Conservation (phyloP, 1,140 invertebrate genomes). For the Anastatus disparis region DNA sequence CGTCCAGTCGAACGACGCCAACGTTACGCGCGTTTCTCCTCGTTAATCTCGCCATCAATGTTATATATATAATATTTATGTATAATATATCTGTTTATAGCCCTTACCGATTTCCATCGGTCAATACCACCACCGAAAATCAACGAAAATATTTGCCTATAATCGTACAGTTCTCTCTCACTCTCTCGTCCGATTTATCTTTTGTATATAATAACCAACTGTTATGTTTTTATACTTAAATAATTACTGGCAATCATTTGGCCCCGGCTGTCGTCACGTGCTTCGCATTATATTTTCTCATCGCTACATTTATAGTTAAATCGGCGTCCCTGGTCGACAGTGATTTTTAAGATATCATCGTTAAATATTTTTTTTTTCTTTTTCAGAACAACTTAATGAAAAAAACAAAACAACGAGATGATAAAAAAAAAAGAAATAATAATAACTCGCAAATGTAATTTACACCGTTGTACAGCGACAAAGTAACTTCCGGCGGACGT, state of each 20-base stretch:
- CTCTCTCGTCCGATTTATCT: not conserved
- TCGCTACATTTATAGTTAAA: not conserved
- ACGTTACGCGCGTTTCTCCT: constrained; percentile 30
- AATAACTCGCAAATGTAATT: constrained; percentile 23
- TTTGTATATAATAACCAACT: too few species aligned
- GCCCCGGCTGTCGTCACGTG: not conserved
- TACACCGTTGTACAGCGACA: not conserved
- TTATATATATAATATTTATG: not conserved
- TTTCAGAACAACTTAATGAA: too few species aligned
- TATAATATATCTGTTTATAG: not conserved
- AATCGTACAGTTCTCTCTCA: constrained; percentile 7
- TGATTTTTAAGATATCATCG: constrained; percentile 11
- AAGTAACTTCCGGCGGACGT: constrained; percentile 23
- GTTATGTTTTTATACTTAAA: constrained; percentile 10
- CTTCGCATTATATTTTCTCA: not conserved
- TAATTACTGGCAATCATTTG: not conserved
- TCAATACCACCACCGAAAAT: constrained; percentile 37
- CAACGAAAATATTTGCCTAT: not conserved
- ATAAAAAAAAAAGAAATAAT: not conserved
- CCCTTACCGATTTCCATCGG: constrained; percentile 38
- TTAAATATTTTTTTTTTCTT: too few species aligned
- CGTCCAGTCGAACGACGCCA: constrained; percentile 35
- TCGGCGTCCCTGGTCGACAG: not conserved
- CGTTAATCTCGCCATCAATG: constrained; percentile 39
- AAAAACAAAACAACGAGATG: not conserved